Evolutionary conservation across 2,888 invertebrate genomes (phyloP).

Genomic region (Tricholauxania praeusta): DNA sequence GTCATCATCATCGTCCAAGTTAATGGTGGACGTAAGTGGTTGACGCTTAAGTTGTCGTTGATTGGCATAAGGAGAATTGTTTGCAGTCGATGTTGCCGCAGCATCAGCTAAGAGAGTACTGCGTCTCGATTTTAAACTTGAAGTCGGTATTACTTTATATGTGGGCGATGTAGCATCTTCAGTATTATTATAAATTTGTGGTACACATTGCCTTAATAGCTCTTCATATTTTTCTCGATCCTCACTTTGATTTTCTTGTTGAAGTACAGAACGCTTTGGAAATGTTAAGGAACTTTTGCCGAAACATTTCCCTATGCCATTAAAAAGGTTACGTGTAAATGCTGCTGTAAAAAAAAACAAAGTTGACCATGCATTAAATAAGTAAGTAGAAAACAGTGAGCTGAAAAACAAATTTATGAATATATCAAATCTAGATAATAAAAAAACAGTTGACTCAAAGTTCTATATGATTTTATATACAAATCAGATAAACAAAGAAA

Average conservation of each 20-base stretch:
- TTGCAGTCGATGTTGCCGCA: conserved; percentile 33
- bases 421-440: too few relatives aligned
- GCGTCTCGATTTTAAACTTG: conserved; percentile 30
- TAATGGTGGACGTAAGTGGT: conserved; percentile 48
- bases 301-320: conserved; percentile 41
- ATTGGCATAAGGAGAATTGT: not conserved
- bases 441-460: too few relatives aligned
- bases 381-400: too few relatives aligned
- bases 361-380: too few relatives aligned
- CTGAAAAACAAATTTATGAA: too few relatives aligned
- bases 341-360: conserved; percentile 36
- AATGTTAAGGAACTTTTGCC: conserved; percentile 43
- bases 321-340: conserved; percentile 45
- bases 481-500: too few relatives aligned
- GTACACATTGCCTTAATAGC: conserved; percentile 51
- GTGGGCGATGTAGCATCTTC: conserved; percentile 38
- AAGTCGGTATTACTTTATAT: conserved; percentile 26
- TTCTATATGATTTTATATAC: too few relatives aligned
- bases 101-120: conserved; percentile 33
- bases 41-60: conserved; percentile 41
- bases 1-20: conserved; percentile 45
- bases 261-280: conserved; percentile 50
- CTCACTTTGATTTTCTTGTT: conserved; percentile 50
- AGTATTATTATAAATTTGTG: conserved; percentile 48
- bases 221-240: conserved; percentile 54